Evolutionary conservation across 2,113 vertebrate species (phyloP), one percentile per base, ranked within the genome.

Genomic region (Brachyhypopomus gauderio): DNA sequence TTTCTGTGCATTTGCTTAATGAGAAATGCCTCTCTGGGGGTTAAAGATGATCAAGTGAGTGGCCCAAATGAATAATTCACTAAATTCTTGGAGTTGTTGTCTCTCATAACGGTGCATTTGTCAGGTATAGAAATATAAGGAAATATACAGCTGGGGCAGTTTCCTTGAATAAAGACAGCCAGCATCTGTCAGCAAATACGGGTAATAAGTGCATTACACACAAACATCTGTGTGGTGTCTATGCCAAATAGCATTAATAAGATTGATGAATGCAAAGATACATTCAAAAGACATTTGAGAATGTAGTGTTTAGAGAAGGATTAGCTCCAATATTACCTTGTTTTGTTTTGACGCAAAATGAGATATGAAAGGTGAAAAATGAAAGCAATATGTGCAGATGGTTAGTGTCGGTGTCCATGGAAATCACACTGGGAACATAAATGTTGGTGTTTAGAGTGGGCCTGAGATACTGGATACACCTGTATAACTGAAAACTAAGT

Each of bases 141-240:
- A 75, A 72, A 75, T 41, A 67, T 9, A 75, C 41, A 64, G 22
- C 63, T 52, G 41, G 17, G 3, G 25, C 3, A 69, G 22, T 75
- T 73, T 81, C 62, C 23, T 52, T 25, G 62, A 48, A 23, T 67
- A 70, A 69, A 79, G 23, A 36, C 19, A 56, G 71, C 41, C 71
- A 74, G 66, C 71, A 73, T 48, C 45, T 38, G 5, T 67, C 70
- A 70, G n/a, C 59, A 58, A 69, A 19, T 52, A 64, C 52, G 30
- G 12, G 5, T 58, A 56, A 75, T 69, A 59, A 48, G 41, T 56
- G 55, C 75, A 81, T 75, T 71, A 71, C n/a, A 38, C 64, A 76
- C 41, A 25, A 72, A 27, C 82, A 83, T 62, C 64, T 55, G 56
- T 75, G 63, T 7, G 48, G 17, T 23, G 36, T 1, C 27, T 17